Conservation (phyloP, 1,140 invertebrate genomes). For the Drosophila lowei region DNA sequence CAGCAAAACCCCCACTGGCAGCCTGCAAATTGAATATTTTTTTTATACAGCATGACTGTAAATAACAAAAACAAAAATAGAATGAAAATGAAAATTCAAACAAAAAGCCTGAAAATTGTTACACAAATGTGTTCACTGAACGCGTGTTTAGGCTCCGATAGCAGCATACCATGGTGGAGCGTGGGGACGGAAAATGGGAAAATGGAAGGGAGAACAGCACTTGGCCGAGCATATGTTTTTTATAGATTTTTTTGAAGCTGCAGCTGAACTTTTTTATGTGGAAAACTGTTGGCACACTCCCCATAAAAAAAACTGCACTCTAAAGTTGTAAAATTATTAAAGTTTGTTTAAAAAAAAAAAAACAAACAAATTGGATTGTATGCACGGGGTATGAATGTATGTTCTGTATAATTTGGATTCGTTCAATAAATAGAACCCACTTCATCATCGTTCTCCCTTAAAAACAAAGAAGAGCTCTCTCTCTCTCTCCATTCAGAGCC, state of each 20-base stretch:
- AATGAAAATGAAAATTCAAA: constrained; percentile 58
- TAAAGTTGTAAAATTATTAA: constrained; percentile 16
- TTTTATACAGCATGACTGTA: constrained; percentile 69
- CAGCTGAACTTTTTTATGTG: constrained; percentile 29
- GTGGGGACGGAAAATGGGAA: background rate
- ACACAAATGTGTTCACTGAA: constrained; percentile 48
- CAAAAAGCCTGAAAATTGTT: constrained; percentile 58
- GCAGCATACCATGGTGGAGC: background rate
- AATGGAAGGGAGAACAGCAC: background rate
- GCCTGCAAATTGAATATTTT: constrained; percentile 68
- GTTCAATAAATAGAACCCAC: too few relatives aligned
- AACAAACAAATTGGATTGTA: too few relatives aligned
- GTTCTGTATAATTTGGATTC: too few relatives aligned
- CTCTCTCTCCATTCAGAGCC: background rate
- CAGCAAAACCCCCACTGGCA: too few relatives aligned
- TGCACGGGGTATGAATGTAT: too few relatives aligned
- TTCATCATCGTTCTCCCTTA: too few relatives aligned
- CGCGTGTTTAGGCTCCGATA: constrained; percentile 62
- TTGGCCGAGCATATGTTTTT: constrained; percentile 29
- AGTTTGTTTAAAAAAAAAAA: background rate
- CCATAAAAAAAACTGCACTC: constrained; percentile 10
- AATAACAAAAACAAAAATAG: constrained; percentile 57
- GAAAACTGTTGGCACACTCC: background rate
- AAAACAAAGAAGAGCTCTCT: too few relatives aligned
- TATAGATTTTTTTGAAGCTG: constrained; percentile 17